Base-by-base conservation (phyloP, 1,140 invertebrate species). In the Zaprionus ghesquierei region DNA sequence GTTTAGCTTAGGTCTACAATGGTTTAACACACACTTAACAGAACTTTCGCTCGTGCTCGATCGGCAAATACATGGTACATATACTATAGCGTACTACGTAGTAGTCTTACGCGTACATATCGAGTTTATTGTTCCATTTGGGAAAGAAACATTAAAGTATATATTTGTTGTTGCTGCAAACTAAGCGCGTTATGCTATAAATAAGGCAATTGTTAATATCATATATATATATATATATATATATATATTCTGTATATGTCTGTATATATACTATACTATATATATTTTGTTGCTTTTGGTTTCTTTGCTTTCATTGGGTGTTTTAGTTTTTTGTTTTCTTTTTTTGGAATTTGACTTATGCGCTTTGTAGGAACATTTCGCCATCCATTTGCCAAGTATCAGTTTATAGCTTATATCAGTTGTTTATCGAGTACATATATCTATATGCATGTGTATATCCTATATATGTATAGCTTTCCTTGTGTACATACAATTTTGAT, bases 151-250 rank as follows among this genome's bases (percentile, higher is more conserved):
- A 55, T 55, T 59, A 55, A 58, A 56, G 58, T 51, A 64, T 64
- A 13, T 49, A 49, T 35, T 75, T 60, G 64, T 77, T 73, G 49
- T 78, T 73, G 82, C 77, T 89, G 84, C 84, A 89, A 89, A 80
- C 85, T 89, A 89, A 86, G 76, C 81, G 76, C 84, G 63, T 71
- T 80, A 58, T 55, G 74, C 77, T 75, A 80, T 84, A 89, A 89
- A 89, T 89, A 89, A 89, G 84, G 84, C 84, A 89, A 64, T 77
- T 75, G 65, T 35, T 74, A 20, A 20, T 10, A 20, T 46, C 2
- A 18, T 69, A 44, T 69, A 69, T 68, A 6, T 51, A 38, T 60
- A 23, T 60, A 4, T 59, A 22, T 51, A 49, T 49, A 33, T 53
- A 29, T 49, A 55, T 55, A 13, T 33, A 33, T 31, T 55, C 8